Base-by-base conservation (phyloP, 2,797 vertebrate species). In the Allobates femoralis region DNA sequence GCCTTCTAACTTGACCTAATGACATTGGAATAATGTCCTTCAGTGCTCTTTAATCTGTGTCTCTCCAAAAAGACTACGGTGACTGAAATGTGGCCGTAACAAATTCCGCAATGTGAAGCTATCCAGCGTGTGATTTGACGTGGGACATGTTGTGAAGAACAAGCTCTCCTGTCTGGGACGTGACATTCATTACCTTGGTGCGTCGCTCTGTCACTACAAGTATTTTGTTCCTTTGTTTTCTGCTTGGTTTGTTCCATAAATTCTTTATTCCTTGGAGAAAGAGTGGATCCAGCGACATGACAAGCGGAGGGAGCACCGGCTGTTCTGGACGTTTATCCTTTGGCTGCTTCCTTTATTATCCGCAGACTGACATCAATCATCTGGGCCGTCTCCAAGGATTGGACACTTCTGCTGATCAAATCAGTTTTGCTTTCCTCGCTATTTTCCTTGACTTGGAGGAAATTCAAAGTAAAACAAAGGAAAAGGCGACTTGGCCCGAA, bases 361-460 rank as follows among this genome's bases (percentile, higher is more conserved):
- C 83, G 34, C 26, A 66, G 58, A 84, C 58, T 60, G 71, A 84
- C 58, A 78, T 77, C 82, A 46, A 84, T 75, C 74, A 84, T 77
- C 58, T 34, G n/a, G 60, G 50, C 15, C 73, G 18, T 53, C 83
- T 64, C 26, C n/a, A 51, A 32, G 58, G 66, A 76, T 37, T 58
- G 8, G 51, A 71, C 41, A 10, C n/a, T 73, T 66, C 11, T 84
- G 83, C 74, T 78, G 83, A 78, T 66, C 41, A 26, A 51, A 64
- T 84, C 58, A 23, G 46, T 84, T 76, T 84, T 77, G n/a, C n/a
- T 84, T 78, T 18, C 41, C 2, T 21, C 50, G 46, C 32, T n/a
- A 78, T 78, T 58, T 37, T 34, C 53, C 2, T 32, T 21, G 66
- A 51, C 28, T 30, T 67, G 75, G 62, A 69, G 50, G 55, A 84